These are phyloP conservation scores for Tetrao urogallus DNA, from an alignment of 2,113 vertebrate species.

Conservation along the genomic window DNA sequence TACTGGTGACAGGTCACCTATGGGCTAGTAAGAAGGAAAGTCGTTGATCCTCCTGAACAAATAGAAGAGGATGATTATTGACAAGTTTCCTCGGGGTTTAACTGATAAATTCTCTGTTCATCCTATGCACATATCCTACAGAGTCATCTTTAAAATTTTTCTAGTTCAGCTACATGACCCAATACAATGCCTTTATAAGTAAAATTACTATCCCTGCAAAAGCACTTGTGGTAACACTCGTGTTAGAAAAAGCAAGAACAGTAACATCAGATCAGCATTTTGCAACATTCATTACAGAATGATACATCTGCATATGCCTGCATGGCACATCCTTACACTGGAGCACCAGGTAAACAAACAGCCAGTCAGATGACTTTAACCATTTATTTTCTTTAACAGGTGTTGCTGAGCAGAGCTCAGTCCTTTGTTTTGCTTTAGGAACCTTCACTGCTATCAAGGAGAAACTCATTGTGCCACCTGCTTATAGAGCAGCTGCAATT, in stretches of 20 bases:
- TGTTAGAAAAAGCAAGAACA: neutral
- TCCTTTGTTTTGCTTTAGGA: neutral
- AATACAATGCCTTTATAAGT: neutral
- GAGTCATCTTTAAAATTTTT: neutral
- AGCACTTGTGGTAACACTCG: neutral
- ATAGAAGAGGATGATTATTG: neutral
- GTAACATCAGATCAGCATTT: neutral
- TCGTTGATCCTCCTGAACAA: neutral
- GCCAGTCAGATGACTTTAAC: neutral
- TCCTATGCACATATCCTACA: neutral
- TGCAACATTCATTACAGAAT: neutral
- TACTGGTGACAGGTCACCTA: neutral
- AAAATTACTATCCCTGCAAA: neutral
- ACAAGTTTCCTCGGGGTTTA: neutral
- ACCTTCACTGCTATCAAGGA: neutral
- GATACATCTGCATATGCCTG: neutral
- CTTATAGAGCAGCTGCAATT: neutral
- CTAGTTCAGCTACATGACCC: neutral
- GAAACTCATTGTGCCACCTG: neutral
- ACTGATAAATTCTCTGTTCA: neutral
- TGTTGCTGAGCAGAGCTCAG: neutral
- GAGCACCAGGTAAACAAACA: neutral
- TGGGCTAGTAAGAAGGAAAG: neutral
- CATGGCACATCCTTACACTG: neutral
- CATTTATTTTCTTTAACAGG: neutral